These are phyloP conservation scores for Synodontis membranacea DNA, from an alignment of 2,113 vertebrate species.

Conservation along the genomic window DNA sequence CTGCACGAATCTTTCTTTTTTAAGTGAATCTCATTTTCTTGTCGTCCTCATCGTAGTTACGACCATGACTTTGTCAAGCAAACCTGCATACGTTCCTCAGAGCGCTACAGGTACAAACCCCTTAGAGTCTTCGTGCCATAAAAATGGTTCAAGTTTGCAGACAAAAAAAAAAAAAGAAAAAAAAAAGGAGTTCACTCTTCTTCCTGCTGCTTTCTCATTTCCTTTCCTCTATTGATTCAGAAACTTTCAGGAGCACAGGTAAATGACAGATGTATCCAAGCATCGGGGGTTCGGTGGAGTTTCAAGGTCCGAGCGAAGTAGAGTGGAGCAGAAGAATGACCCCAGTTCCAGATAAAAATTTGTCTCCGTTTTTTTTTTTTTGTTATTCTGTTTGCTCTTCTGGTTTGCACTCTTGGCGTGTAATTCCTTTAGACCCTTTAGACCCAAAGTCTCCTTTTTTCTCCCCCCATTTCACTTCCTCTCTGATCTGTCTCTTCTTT, in stretches of 20 bases:
- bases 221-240: not conserved
- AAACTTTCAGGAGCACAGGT: slow-evolving; percentile 7
- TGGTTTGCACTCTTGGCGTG: not conserved
- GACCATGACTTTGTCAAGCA: not conserved
- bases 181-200: not conserved
- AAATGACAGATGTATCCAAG: slow-evolving; percentile 8
- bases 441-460: not conserved
- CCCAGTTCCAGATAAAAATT: not conserved
- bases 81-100: not conserved
- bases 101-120: not conserved
- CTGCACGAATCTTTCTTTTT: slow-evolving; percentile 29
- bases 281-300: not conserved
- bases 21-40: slow-evolving; percentile 15
- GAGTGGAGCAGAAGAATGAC: not conserved
- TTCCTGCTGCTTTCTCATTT: not conserved
- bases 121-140: not conserved
- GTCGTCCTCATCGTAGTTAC: not conserved
- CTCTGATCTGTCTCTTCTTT: slow-evolving; percentile 31
- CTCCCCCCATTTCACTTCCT: slow-evolving; percentile 32
- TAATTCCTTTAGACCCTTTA: not conserved
- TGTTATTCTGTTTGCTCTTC: not conserved
- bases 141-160: not conserved
- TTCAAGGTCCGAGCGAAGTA: not conserved
- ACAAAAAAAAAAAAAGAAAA: not conserved
- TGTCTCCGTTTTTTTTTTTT: not conserved